Base-by-base conservation (phyloP, 1,140 invertebrate species). In the Caenorhabditis tropicalis region DNA sequence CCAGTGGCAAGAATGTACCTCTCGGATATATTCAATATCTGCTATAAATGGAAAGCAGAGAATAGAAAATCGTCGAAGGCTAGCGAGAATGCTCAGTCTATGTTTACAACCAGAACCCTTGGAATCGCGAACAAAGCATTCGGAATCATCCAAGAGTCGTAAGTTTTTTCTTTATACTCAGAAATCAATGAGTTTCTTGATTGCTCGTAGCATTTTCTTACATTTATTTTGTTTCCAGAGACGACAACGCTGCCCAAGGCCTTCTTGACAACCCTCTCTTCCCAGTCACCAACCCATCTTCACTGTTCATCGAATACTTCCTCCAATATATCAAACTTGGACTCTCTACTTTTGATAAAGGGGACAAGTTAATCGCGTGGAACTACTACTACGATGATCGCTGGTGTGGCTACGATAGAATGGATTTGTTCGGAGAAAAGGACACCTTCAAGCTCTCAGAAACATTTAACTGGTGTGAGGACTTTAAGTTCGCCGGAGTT, bases 331-430 rank as follows among this genome's bases (percentile, higher is more conserved):
- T 31, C 21, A 74, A 74, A 43, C 36, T 74, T 3, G 65, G 65
- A 39, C 43, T 74, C 36, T 74, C 43, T 31, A 2, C 12, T 0
- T 39, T 43, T 10, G 36, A 24, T 1, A 46, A 46, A 36, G 36
- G 65, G 1, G 65, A 74, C n/a, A 74, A 74, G 19, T 4, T 74
- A 10, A 74, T 74, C 10, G 65, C 65, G n/a, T 74, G 65, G 65
- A 74, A 74, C 65, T 74, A 74, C 36, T 74, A 74, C 12, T 74
- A 74, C n/a, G 65, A 74, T 24, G 65, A 74, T 24, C 65, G 65
- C 3, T 74, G 65, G 65, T 74, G 65, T 43, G 65, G 65, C 10
- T 74, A 74, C 36, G 65, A 46, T 10, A 5, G 65, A 24, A 33
- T 6, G 33, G 65, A 74, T 43, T 24, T 74, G 36, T 74, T 74